A percentile compares a stretch with the other conserved stretches of the same genome.
Evolutionary conservation across 2,797 vertebrate species (phyloP).

Genomic region (Pangasius larnaudii): DNA sequence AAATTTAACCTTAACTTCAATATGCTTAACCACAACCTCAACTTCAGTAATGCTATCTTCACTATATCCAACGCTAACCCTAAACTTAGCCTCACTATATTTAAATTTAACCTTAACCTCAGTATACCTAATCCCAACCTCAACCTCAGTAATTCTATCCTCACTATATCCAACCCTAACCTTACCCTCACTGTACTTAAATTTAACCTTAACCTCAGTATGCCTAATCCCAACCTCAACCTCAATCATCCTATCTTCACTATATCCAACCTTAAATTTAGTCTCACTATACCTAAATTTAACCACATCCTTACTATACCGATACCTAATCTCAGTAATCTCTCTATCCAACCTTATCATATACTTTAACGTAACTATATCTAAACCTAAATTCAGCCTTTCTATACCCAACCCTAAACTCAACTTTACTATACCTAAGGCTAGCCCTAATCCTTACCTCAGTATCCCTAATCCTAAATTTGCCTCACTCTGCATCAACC

Average conservation of each 20-base stretch:
- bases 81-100: neutral
- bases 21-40: neutral
- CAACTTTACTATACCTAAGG: neutral
- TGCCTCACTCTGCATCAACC: neutral
- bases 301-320: neutral
- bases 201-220: neutral
- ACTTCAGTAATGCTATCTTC: neutral
- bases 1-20: neutral
- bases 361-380: neutral
- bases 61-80: neutral
- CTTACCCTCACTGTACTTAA: neutral
- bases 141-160: neutral
- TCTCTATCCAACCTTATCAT: neutral
- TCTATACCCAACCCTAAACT: neutral
- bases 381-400: neutral
- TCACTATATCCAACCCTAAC: neutral
- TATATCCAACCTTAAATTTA: neutral
- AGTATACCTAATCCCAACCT: neutral
- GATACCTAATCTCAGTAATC: neutral
- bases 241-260: neutral
- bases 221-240: neutral
- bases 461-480: neutral
- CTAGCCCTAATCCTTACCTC: neutral
- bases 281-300: neutral
- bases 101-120: neutral